A percentile compares a stretch with the other conserved stretches of the same genome.
These are phyloP conservation scores for Pocota personata DNA, from an alignment of 2,888 invertebrate species.

Conservation along the genomic window DNA sequence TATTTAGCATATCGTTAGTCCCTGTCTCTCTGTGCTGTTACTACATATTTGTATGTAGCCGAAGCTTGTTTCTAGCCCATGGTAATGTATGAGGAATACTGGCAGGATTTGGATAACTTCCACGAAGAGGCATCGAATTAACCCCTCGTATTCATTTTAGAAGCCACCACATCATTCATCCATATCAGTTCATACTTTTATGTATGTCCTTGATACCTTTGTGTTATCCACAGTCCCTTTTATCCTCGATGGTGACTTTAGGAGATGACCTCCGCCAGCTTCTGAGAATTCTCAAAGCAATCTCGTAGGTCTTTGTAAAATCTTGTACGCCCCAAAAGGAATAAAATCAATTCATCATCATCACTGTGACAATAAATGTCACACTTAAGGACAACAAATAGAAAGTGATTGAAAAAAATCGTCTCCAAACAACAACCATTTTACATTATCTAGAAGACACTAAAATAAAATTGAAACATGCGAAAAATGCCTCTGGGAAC, in stretches of 20 bases:
- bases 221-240: not conserved
- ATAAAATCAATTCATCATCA: constrained; percentile 14
- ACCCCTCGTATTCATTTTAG: too few relatives aligned
- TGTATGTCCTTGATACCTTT: not conserved
- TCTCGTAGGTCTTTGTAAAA: not conserved
- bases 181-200: not conserved
- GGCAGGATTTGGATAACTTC: too few relatives aligned
- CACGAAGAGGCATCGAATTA: too few relatives aligned
- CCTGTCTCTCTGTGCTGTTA: too few relatives aligned
- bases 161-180: not conserved
- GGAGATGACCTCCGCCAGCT: not conserved
- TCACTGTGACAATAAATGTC: constrained; percentile 17
- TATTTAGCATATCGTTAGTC: too few relatives aligned
- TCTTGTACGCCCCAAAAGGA: not conserved
- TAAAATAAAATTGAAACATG: not conserved
- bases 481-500: constrained; percentile 19
- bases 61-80: too few relatives aligned
- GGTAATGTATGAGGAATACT: too few relatives aligned
- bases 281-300: not conserved
- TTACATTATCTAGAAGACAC: not conserved
- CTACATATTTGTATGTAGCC: too few relatives aligned
- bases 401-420: constrained; percentile 19
- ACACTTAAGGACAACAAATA: constrained; percentile 15
- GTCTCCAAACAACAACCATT: constrained; percentile 10
- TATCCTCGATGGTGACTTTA: too few relatives aligned